These are phyloP conservation scores for Haliclystus octoradiatus DNA, from an alignment of 30 jellyfish, hydroid and myxozoan genomes.

Conservation along the genomic window DNA sequence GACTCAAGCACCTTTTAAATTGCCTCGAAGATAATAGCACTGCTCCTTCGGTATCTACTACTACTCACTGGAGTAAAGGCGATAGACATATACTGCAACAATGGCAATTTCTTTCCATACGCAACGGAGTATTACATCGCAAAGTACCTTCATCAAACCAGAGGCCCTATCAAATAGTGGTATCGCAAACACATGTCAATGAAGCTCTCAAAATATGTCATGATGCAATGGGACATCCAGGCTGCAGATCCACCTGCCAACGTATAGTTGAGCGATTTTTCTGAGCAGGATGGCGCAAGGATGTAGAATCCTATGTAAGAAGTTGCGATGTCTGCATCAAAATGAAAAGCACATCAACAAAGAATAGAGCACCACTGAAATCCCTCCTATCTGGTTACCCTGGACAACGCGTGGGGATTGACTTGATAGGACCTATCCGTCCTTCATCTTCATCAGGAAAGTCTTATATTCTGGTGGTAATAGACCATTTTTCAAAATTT, in stretches of 20 bases:
- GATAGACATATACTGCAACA: no score
- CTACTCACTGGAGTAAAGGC: no score
- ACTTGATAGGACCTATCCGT: slow-evolving; percentile 38
- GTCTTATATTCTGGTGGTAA: slow-evolving; percentile 34
- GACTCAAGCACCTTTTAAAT: no score
- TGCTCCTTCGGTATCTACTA: no score
- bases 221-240: slow-evolving; percentile 54
- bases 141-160: no score
- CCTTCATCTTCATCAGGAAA: slow-evolving; percentile 40
- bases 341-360: background rate
- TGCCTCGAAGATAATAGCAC: no score
- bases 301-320: slow-evolving; percentile 4
- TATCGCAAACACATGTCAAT: no score
- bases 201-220: no score
- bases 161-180: no score
- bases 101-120: no score
- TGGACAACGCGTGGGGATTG: slow-evolving; percentile 20
- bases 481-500: slow-evolving; percentile 42
- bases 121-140: no score
- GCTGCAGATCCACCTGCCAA: slow-evolving; percentile 5
- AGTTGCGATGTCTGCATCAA: slow-evolving; percentile 27
- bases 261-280: slow-evolving; percentile 17
- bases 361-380: slow-evolving; percentile 32
- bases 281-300: slow-evolving; percentile 37
- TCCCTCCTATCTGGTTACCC: slow-evolving; percentile 27